These are phyloP conservation scores for Graptemys geographica DNA, from an alignment of 2,797 vertebrate genomes.

Conservation along the genomic window DNA sequence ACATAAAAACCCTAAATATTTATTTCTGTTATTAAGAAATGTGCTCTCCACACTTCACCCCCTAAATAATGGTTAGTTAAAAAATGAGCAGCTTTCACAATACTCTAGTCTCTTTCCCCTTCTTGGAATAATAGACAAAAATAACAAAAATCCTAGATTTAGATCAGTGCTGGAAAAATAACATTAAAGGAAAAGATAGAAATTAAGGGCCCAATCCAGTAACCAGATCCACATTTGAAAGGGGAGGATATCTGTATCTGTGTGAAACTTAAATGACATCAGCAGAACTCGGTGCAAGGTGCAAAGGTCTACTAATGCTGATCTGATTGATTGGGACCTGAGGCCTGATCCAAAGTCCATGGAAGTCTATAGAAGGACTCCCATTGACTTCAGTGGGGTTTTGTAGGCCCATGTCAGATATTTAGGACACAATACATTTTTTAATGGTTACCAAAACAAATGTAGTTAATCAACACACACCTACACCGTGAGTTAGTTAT, in stretches of 20 bases:
- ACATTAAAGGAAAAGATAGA: not conserved
- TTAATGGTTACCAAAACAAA: not conserved
- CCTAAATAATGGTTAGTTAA: not conserved
- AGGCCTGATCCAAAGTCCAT: conserved; percentile 39
- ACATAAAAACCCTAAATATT: conserved; percentile 39
- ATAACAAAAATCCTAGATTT: conserved; percentile 18
- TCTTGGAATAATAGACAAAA: not conserved
- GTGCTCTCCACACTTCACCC: not conserved
- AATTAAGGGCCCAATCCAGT: not conserved
- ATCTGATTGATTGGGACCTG: not conserved
- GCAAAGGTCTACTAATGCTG: conserved; percentile 41
- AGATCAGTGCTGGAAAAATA: not conserved
- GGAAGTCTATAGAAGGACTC: not conserved
- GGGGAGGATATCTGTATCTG: not conserved
- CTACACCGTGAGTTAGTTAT: conserved; percentile 21
- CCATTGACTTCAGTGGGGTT: not conserved
- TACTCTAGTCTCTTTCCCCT: not conserved
- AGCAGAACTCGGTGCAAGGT: conserved; percentile 44
- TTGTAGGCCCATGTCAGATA: not conserved
- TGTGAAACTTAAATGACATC: conserved; percentile 21
- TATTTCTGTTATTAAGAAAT: not conserved
- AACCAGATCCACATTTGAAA: fast-evolving
- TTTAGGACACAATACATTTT: not conserved
- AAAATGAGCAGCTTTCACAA: not conserved
- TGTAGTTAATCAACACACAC: not conserved